Base-by-base conservation (phyloP, 2,113 vertebrate genomes). In the Ciconia boyciana region DNA sequence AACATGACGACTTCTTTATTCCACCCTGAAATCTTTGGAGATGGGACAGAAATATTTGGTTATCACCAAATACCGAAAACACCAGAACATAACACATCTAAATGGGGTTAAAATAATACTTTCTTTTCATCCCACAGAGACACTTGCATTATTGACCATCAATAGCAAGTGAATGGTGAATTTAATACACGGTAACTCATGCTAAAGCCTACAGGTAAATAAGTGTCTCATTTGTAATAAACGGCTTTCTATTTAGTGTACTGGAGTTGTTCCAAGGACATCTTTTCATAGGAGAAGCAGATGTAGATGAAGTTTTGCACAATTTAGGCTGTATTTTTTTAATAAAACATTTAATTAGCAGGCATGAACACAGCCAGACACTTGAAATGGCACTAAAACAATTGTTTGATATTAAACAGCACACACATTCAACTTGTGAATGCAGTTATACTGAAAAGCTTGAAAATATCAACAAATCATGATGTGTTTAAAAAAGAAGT, bases 251-350 rank as follows among this genome's bases (percentile, higher is more conserved):
- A 97, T 97, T 98, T 98, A 98, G 93, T 95, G 91, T 94, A 96
- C 96, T 98, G 98, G 98, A 98, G 97, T 97, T 97, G 96, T 97
- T 98, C 98, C 98, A 98, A 98, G 98, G 98, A 98, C 98, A 80
- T 98, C 97, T 97, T 98, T 99, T 98, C 97, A 98, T 77, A 87
- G 82, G 75, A 83, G 90, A 97, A 98, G 97, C 98, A 98, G 98
- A 98, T 98, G 98, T 96, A 98, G 97, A 97, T 98, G 98, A 98
- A 98, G 98, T 98, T 98, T 98, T 98, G 94, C 96, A 97, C 97
- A 98, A 98, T 97, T 98, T 98, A 97, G 87, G 84, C 94, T 95
- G 94, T 95, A 92, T 96, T 96, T 92, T 96, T 96, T 95, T 61
- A 65, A 97, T 97, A 97, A 98, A 97, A 97, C 98, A 98, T 98